Percentiles rank a stretch among this genome's conserved stretches.
phyloP scores from a whole-genome alignment of 2,888 invertebrate species.

The Norana najaformis region DNA sequence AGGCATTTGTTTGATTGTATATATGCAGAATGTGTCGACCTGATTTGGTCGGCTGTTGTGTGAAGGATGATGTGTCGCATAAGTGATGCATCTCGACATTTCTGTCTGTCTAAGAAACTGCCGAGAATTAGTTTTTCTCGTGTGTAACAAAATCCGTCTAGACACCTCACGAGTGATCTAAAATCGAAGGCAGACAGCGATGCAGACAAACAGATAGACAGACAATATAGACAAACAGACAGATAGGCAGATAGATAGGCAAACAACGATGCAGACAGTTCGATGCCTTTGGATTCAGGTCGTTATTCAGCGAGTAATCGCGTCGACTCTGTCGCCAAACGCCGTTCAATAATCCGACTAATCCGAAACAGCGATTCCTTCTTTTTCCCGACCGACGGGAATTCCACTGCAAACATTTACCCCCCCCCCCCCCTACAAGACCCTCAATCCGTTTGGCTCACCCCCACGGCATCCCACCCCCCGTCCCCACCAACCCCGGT shows the following conservation, averaged over 20 bases:
- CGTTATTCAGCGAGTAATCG: neutral
- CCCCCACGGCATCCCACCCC: neutral
- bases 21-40: neutral
- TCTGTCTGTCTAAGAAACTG: neutral
- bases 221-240: neutral
- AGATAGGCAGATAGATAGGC: neutral
- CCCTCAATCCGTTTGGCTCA: neutral
- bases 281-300: neutral
- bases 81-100: neutral
- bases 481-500: neutral
- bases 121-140: neutral
- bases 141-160: neutral
- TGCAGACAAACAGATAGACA: neutral
- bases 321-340: neutral
- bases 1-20: neutral
- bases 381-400: neutral
- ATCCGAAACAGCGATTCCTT: conserved; percentile 13
- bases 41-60: no score
- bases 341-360: neutral
- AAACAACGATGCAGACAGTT: neutral
- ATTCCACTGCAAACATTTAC: neutral
- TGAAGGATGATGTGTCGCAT: neutral
- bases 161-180: neutral
- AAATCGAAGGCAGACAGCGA: neutral
- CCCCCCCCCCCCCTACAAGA: neutral